A percentile compares a stretch with the other conserved stretches of the same genome.
These are phyloP conservation scores for Kobus ellipsiprymnus DNA, from an alignment of 2,113 vertebrate species.

Conservation along the genomic window DNA sequence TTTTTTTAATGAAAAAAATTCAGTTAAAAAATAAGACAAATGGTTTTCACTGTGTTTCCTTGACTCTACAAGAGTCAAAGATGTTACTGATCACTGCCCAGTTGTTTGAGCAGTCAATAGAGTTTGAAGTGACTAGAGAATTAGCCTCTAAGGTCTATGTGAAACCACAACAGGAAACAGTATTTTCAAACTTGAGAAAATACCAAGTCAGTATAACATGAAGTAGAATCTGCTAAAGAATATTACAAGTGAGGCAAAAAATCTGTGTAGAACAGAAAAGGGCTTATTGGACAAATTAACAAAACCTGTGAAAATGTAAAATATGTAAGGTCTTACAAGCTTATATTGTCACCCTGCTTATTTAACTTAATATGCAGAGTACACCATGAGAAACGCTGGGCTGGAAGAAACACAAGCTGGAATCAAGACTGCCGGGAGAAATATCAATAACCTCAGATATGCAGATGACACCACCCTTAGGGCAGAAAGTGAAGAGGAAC, in stretches of 20 bases:
- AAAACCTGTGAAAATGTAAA: not conserved
- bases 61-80: not conserved
- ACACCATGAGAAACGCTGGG: no score
- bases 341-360: not conserved
- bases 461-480: no score
- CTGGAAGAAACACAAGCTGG: no score
- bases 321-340: not conserved
- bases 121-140: not conserved
- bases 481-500: no score
- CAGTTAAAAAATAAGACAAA: not conserved
- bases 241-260: not conserved
- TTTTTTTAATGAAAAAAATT: not conserved
- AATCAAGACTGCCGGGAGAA: no score
- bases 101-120: slow-evolving; percentile 1
- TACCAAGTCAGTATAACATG: slow-evolving; percentile 1
- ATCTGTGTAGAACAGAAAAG: not conserved
- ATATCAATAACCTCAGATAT: no score
- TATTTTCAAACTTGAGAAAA: slow-evolving; percentile 34
- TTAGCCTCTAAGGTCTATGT: not conserved
- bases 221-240: slow-evolving; percentile 12
- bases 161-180: not conserved
- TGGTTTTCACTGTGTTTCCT: not conserved
- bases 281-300: slow-evolving; percentile 11
- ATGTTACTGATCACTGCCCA: not conserved
- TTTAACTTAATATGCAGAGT: no score